phyloP scores from a whole-genome alignment of 2,113 vertebrate species.

The Podarcis cretensis region DNA sequence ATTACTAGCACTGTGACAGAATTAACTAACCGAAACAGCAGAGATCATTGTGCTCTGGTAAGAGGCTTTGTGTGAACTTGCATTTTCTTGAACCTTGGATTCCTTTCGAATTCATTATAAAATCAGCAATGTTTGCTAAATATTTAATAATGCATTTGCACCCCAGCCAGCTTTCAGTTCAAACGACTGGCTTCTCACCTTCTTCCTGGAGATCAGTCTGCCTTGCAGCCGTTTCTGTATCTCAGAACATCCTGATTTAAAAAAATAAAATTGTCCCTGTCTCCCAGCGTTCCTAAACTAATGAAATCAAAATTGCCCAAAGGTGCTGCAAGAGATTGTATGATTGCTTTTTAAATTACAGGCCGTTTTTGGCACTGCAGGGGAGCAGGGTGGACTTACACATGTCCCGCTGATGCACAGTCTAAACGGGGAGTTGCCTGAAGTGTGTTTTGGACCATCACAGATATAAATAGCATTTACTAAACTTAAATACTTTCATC shows the following conservation, averaged over 20 bases:
- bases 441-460: background rate
- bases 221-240: background rate
- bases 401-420: too few species aligned
- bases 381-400: too few species aligned
- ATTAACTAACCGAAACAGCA: slow-evolving; percentile 92
- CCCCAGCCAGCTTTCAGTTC: background rate
- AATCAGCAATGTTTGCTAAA: background rate
- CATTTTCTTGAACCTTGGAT: background rate
- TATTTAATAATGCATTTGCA: background rate
- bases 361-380: too few species aligned
- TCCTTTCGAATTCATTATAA: background rate
- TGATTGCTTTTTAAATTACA: background rate
- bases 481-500: background rate
- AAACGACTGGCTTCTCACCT: background rate
- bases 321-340: background rate
- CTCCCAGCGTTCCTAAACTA: background rate
- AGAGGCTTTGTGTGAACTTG: slow-evolving; percentile 12
- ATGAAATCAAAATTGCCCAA: background rate
- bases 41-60: slow-evolving; percentile 98
- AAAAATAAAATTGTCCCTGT: background rate
- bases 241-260: background rate
- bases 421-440: too few species aligned
- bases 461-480: background rate
- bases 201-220: background rate
- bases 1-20: slow-evolving; percentile 94